Conservation (phyloP, 1,140 invertebrate genomes). For the Adelges cooleyi region DNA sequence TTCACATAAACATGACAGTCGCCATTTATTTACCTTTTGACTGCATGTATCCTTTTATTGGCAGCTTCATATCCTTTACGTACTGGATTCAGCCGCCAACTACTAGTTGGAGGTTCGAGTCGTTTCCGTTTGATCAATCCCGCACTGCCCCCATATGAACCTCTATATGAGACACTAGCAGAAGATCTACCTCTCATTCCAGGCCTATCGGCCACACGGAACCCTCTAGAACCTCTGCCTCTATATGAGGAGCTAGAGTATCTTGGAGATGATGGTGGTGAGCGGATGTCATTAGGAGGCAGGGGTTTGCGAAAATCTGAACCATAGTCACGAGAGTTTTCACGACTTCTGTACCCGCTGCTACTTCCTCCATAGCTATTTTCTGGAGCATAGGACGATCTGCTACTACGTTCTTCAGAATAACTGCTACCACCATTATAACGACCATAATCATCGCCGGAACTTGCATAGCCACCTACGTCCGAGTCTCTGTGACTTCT, state of each 20-base stretch:
- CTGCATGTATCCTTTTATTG: constrained; percentile 23
- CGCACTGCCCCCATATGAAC: constrained; percentile 12
- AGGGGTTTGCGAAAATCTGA: constrained; percentile 23
- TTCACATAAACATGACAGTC: constrained; percentile 21
- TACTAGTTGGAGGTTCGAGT: neutral
- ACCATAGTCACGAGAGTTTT: constrained; percentile 12
- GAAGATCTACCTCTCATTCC: constrained; percentile 21
- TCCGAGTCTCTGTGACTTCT: constrained; percentile 26
- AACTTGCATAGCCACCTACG: constrained; percentile 25
- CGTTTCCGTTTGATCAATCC: constrained; percentile 23
- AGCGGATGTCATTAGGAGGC: constrained; percentile 14
- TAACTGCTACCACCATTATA: constrained; percentile 24
- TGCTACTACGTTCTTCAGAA: constrained; percentile 4
- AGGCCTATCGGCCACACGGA: constrained; percentile 17
- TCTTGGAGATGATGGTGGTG: constrained; percentile 10
- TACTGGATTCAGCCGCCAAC: constrained; percentile 12
- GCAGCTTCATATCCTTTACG: constrained; percentile 24
- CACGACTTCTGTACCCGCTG: constrained; percentile 20
- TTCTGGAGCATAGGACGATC: constrained; percentile 1
- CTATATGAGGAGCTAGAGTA: constrained; percentile 15
- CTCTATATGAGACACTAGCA: constrained; percentile 12
- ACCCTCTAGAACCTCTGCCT: constrained; percentile 22
- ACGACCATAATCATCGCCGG: constrained; percentile 17
- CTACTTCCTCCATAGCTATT: constrained; percentile 26
- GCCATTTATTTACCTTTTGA: constrained; percentile 26